Base-by-base conservation (phyloP, 37 sponge, comb jelly and placozoan genomes). In the Axinella damicornis region DNA sequence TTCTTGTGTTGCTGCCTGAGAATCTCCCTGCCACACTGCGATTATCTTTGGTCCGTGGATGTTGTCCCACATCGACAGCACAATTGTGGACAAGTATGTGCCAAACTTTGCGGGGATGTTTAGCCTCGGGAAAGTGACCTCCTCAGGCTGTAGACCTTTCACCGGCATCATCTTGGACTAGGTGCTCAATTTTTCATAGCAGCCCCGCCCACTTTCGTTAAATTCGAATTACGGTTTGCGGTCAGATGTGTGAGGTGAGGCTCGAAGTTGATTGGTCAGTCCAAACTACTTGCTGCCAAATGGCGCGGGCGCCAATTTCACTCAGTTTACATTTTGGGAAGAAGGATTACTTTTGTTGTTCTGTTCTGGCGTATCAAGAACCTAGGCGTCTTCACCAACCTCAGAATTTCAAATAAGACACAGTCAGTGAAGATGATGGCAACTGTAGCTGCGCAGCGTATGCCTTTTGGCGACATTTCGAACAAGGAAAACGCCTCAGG, bases 21-120 rank as follows among this genome's bases (percentile, higher is more conserved):
- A n/a, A 46, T 46, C 46, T 46, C 46, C 46, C 9, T 46, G 6
- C 94, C 94, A 93, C 18, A 74, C 71, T 25, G 59, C 57, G 65
- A 92, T 74, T 9, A 95, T 71, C 34, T 80, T 87, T 27, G 96
- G 96, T 9, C 96, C 96, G 28, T 90, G 80, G 39, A 95, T 92
- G 61, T 95, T 92, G 82, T 95, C 96, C 94, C 94, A 95, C 56
- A 88, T 83, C 6, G 84, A 83, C 31, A 95, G 78, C 19, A 86
- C 70, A n/a, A 89, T 37, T 18, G 93, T 46, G 17, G 84, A 77
- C 68, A 95, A 92, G 71, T 92, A 95, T 53, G 40, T 73, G 2
- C 87, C 87, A 38, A 52, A 56, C 39, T n/a, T 56, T 28, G 61
- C 70, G 21, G 54, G 24, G 5, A 86, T 40, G 2, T 27, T 22